Conservation (phyloP, 2,797 vertebrate species). For the Dermochelys coriacea region DNA sequence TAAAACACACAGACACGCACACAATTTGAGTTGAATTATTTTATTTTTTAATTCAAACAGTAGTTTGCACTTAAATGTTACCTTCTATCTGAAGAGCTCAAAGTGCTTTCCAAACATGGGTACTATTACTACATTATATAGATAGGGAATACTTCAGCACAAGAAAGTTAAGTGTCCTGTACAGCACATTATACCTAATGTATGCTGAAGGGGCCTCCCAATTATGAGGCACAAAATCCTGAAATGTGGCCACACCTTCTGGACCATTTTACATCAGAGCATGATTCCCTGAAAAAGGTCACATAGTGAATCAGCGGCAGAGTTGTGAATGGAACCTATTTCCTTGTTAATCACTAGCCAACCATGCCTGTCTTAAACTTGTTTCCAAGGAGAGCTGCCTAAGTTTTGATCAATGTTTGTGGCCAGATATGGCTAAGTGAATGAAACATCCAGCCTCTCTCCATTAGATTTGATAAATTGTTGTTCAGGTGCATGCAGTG, state of each 20-base stretch:
- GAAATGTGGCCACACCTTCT: background rate
- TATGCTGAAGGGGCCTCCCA: background rate
- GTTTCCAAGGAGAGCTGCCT: background rate
- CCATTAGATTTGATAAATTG: background rate
- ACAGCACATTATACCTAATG: background rate
- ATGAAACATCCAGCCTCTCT: constrained; percentile 8
- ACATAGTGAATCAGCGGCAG: background rate
- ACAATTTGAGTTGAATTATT: background rate
- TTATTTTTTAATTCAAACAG: background rate
- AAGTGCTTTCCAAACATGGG: background rate
- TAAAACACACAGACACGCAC: background rate
- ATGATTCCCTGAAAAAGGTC: background rate
- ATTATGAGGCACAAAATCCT: background rate
- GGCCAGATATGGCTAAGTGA: background rate
- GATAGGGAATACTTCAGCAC: background rate
- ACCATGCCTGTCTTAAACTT: background rate
- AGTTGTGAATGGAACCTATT: background rate
- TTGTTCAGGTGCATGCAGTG: background rate
- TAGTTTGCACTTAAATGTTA: background rate
- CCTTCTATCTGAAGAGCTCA: background rate
- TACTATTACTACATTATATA: background rate
- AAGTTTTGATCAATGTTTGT: constrained; percentile 11
- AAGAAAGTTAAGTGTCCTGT: background rate
- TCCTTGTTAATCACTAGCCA: constrained; percentile 9
- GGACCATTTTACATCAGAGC: background rate